phyloP scores from a whole-genome alignment of 2,797 vertebrate species.

The Amazona ochrocephala region DNA sequence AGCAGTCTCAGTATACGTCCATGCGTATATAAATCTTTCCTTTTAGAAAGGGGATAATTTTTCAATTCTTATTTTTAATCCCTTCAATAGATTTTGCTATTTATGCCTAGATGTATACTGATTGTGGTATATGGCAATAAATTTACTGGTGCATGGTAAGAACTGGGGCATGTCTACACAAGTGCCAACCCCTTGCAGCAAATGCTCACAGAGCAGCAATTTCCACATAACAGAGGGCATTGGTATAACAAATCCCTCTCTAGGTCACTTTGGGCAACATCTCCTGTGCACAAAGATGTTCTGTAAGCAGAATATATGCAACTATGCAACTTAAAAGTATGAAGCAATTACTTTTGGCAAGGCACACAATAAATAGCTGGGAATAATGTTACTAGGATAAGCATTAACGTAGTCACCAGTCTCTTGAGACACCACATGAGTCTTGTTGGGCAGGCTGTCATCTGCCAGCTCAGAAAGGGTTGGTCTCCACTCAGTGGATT shows the following conservation, averaged over 20 bases:
- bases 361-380: background rate
- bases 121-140: background rate
- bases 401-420: background rate
- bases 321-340: background rate
- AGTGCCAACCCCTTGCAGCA: background rate
- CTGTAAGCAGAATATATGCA: background rate
- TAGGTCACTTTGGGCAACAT: background rate
- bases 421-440: background rate
- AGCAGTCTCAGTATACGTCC: background rate
- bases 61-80: background rate
- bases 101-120: background rate
- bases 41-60: background rate
- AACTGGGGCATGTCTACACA: background rate
- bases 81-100: background rate
- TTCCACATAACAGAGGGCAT: rapidly evolving
- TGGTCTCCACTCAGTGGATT: background rate
- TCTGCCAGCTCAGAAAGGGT: background rate
- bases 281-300: background rate
- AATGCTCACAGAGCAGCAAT: background rate
- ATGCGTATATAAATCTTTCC: background rate
- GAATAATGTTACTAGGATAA: background rate
- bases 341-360: background rate
- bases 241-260: background rate
- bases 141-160: background rate
- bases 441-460: background rate